phyloP scores from a whole-genome alignment of 2,888 invertebrate species.

The Caenorhabditis japonica region DNA sequence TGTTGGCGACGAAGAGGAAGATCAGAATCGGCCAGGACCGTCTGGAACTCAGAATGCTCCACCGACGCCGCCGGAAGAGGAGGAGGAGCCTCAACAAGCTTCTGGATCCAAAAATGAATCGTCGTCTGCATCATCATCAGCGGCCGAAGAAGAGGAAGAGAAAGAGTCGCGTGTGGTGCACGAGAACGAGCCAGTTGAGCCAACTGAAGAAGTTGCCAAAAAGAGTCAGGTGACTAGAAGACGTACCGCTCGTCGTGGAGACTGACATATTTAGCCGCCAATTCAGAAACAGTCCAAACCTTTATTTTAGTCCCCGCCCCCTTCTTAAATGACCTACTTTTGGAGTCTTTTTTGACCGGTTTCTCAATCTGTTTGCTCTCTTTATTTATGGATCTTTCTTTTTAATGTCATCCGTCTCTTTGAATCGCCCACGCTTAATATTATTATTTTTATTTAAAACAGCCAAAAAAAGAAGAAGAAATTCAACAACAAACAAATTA shows the following conservation, averaged over 20 bases:
- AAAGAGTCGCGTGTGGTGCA: slow-evolving; percentile 18
- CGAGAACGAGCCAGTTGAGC: slow-evolving; percentile 47
- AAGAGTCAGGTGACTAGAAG: slow-evolving; percentile 36
- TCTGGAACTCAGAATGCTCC: slow-evolving; percentile 24
- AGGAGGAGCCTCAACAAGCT: neutral
- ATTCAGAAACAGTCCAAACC: neutral
- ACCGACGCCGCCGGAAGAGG: slow-evolving; percentile 9
- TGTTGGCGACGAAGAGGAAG: slow-evolving; percentile 10
- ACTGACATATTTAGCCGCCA: slow-evolving; percentile 7
- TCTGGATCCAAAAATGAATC: neutral
- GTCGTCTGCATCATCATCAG: slow-evolving; percentile 22
- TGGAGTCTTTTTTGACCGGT: slow-evolving; percentile 40
- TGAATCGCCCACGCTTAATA: neutral
- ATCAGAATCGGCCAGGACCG: slow-evolving; percentile 31
- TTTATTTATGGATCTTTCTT: slow-evolving; percentile 5
- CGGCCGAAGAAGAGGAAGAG: slow-evolving; percentile 38
- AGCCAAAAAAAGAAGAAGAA: neutral
- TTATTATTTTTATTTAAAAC: slow-evolving; percentile 10
- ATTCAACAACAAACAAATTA: neutral
- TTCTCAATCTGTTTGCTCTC: slow-evolving; percentile 24
- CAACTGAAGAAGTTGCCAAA: slow-evolving; percentile 49
- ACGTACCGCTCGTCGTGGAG: slow-evolving; percentile 42
- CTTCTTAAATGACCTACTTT: slow-evolving; percentile 19
- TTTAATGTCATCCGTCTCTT: neutral
- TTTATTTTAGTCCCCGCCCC: neutral